Base-by-base conservation (phyloP, 2,888 invertebrate genomes). In the Leuctra nigra region DNA sequence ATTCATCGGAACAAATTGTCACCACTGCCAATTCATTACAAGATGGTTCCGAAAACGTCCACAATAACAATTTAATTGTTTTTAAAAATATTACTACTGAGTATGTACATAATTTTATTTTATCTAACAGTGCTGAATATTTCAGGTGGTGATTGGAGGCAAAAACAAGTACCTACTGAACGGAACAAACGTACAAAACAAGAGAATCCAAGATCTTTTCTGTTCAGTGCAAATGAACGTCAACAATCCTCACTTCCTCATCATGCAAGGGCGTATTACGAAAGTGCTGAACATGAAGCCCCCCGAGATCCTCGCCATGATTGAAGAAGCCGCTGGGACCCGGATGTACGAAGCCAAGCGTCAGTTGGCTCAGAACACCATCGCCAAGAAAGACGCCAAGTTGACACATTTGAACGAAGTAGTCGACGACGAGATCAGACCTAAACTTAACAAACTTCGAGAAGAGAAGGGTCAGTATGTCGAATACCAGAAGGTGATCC, bases 271-370 rank as follows among this genome's bases (percentile, higher is more conserved):
- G 0, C 82, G 95, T 62, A 96, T 99, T 63, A 98, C 98, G 1
- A 98, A 99, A 77, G 98, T 99, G 1, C 77, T 99, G 23, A 98
- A 95, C 71, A 99, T 99, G 98, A 99, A 97, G 69, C 96, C 99
- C 0, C 82, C 84, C 44, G 98, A 99, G 87, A 91, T 96, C 66
- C 75, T 96, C 54, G 88, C 91, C 0, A 96, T 99, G 96, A 86
- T 99, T 56, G 99, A 99, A 75, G 99, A 99, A 76, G 97, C 98
- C 6, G 96, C 97, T 0, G 98, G 99, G 1, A 98, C 98, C 0
- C 85, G 91, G 66, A 87, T 96, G 84, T 99, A 98, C 70, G 97
- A 99, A 72, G 81, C 84, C 1, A 99, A 99, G 71, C 91, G 91
- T 63, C 87, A 89, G 66, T 81, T 81, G 2, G 88, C 95, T 0